phyloP scores from a whole-genome alignment of 2,113 vertebrate genomes.

The Rhynchomys soricoides region DNA sequence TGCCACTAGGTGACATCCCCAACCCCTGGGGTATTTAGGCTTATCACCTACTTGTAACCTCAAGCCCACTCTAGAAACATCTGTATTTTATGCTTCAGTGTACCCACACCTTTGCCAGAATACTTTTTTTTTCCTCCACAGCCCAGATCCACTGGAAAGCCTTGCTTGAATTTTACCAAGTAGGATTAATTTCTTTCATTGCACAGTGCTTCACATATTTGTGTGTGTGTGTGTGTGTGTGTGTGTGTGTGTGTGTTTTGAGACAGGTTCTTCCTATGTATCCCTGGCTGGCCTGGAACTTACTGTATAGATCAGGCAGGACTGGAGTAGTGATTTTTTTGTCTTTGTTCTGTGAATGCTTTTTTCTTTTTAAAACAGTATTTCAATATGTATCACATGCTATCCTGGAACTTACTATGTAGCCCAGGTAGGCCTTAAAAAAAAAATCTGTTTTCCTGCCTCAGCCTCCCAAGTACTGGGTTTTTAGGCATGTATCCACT shows the following conservation, averaged over 20 bases:
- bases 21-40: not conserved
- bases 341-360: not conserved
- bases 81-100: not conserved
- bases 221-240: too few species aligned
- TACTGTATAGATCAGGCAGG: not conserved
- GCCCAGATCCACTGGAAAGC: not conserved
- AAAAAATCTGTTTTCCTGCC: not conserved
- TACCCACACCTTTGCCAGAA: not conserved
- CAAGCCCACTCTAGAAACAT: not conserved
- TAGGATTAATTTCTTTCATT: slow-evolving; percentile 24
- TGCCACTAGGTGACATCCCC: not conserved
- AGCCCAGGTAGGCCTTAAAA: not conserved
- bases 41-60: not conserved
- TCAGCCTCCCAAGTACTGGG: not conserved
- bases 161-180: slow-evolving; percentile 6
- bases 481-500: not conserved
- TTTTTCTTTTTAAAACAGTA: not conserved
- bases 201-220: not conserved
- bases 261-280: not conserved
- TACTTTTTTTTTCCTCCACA: not conserved
- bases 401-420: not conserved
- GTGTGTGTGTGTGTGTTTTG: too few species aligned
- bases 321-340: not conserved
- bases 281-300: not conserved
- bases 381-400: not conserved